Evolutionary conservation across 2,888 invertebrate genomes (phyloP).

Genomic region (Rhyacophila evoluta): DNA sequence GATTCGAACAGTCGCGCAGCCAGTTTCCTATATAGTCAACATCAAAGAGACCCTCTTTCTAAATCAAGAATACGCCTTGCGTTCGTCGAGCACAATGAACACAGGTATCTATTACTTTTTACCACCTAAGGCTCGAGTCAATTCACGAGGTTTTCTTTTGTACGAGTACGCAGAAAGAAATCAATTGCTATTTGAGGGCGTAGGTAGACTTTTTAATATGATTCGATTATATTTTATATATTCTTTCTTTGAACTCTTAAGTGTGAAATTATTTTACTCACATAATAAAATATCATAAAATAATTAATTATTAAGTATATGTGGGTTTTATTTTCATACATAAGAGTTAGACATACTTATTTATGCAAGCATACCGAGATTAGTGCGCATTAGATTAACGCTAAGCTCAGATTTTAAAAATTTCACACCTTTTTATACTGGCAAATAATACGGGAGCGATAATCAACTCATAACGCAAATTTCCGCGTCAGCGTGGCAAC

Average conservation of each 20-base stretch:
- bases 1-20: constrained; percentile 25
- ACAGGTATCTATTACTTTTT: constrained; percentile 34
- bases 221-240: not conserved
- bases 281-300: too few species aligned
- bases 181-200: constrained; percentile 25
- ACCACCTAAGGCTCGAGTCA: constrained; percentile 18
- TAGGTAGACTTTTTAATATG: not conserved
- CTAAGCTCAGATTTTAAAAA: too few species aligned
- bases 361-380: too few species aligned
- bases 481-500: too few species aligned
- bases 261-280: too few species aligned
- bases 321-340: too few species aligned
- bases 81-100: constrained; percentile 25
- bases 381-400: too few species aligned
- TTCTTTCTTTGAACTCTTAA: not conserved
- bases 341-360: too few species aligned
- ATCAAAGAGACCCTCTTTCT: constrained; percentile 30
- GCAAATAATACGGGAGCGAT: too few species aligned
- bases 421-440: too few species aligned
- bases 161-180: not conserved
- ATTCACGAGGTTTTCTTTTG: constrained; percentile 29
- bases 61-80: constrained; percentile 26
- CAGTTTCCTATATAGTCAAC: not conserved
- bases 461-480: too few species aligned
- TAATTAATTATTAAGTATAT: too few species aligned